phyloP scores from a whole-genome alignment of 2,797 vertebrate species.

The Bovichtus diacanthus region DNA sequence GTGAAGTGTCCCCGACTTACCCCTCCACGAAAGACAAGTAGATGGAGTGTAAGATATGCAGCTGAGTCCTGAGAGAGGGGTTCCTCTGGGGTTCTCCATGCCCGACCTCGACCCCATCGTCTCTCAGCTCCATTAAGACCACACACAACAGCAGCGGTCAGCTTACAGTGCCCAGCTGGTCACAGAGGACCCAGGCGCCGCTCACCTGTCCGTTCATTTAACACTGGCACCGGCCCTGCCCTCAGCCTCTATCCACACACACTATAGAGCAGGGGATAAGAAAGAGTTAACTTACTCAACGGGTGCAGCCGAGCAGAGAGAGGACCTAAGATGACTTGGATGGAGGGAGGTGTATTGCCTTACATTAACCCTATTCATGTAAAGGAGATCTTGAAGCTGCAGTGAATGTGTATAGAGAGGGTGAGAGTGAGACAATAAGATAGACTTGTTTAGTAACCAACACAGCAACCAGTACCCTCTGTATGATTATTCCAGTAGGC shows the following conservation, averaged over 20 bases:
- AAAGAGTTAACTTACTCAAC: conserved; percentile 73
- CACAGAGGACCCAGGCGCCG: conserved; percentile 65
- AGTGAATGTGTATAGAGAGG: conserved; percentile 41
- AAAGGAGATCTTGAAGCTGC: conserved; percentile 42
- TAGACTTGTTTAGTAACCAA: conserved; percentile 31
- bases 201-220: conserved; percentile 72
- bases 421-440: conserved; percentile 32
- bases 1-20: conserved; percentile 54
- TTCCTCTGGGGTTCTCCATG: conserved; percentile 67
- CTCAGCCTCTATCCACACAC: conserved; percentile 39
- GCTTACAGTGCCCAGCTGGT: conserved; percentile 72
- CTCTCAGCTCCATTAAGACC: conserved; percentile 77
- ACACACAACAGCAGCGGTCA: conserved; percentile 77
- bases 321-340: conserved; percentile 67
- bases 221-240: conserved; percentile 55
- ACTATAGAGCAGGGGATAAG: conserved; percentile 30
- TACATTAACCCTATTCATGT: conserved; percentile 71
- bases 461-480: conserved; percentile 25
- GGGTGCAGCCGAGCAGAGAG: conserved; percentile 70
- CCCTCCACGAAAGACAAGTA: conserved; percentile 43
- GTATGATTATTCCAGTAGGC: conserved; percentile 22
- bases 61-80: conserved; percentile 46
- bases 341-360: conserved; percentile 72
- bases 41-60: conserved; percentile 54
- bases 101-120: conserved; percentile 63